A percentile compares a stretch with the other conserved stretches of the same genome.
Conservation (phyloP, 2,888 invertebrate genomes). For the Mystacides longicornis region DNA sequence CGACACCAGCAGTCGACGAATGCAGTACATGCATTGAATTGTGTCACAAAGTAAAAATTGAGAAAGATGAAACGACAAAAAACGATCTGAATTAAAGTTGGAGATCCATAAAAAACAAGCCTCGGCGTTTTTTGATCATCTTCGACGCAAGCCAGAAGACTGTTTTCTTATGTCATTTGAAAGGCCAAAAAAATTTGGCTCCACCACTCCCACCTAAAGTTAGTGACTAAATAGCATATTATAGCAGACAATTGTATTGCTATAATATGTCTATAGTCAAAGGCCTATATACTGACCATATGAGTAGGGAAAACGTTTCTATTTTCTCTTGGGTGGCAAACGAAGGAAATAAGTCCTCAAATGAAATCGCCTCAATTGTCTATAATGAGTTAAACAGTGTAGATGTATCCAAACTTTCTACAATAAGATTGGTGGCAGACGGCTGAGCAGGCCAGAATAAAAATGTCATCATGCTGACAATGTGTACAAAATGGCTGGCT, state of each 20-base stretch:
- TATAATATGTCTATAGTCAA: neutral
- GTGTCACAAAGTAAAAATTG: neutral
- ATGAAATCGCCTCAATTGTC: constrained; percentile 1
- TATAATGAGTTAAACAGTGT: neutral
- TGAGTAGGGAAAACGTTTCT: neutral
- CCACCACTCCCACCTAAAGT: neutral
- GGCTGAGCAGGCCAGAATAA: neutral
- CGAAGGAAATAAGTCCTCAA: neutral
- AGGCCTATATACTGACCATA: constrained; percentile 1
- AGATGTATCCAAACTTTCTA: neutral
- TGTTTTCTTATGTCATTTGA: neutral
- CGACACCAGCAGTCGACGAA: neutral
- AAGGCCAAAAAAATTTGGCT: neutral
- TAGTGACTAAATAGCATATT: neutral
- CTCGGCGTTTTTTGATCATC: neutral
- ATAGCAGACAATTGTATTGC: constrained; percentile 1
- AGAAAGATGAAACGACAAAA: neutral
- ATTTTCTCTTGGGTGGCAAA: neutral
- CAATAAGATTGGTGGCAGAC: neutral
- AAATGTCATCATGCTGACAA: neutral
- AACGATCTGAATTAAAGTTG: neutral
- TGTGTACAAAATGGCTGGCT: neutral
- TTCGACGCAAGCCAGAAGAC: neutral
- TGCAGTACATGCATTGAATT: neutral
- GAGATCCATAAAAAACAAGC: neutral